Evolutionary conservation across 2,797 vertebrate species (phyloP).

Genomic region (Lycodopsis pacificus): DNA sequence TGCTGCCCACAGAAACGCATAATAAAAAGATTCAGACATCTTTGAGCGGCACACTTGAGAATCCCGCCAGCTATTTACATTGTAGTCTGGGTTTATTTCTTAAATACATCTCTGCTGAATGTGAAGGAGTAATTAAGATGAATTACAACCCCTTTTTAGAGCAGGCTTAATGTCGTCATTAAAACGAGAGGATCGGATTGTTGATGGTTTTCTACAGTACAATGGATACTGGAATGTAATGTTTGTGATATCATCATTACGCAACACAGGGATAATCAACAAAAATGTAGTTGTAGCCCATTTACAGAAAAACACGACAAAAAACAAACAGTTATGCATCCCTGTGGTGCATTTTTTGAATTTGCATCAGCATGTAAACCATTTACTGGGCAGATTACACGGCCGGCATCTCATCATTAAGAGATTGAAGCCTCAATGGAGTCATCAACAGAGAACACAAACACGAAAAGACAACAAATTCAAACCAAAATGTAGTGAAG

Average conservation of each 20-base stretch:
- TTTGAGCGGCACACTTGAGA: slow-evolving; percentile 1
- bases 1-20: background rate
- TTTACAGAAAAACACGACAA: background rate
- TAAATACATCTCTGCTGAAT: background rate
- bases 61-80: background rate
- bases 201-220: background rate
- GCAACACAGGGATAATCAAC: no score
- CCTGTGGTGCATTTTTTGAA: background rate
- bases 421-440: no score
- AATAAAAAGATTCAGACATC: background rate
- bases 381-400: background rate
- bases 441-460: no score
- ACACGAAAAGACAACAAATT: background rate
- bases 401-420: no score
- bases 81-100: background rate
- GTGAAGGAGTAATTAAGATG: background rate
- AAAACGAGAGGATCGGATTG: background rate
- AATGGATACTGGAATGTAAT: background rate
- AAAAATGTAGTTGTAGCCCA: no score
- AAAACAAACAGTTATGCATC: background rate
- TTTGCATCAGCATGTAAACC: background rate
- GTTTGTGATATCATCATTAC: background rate
- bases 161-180: background rate
- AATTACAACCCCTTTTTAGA: background rate
- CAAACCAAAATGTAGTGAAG: background rate